Base-by-base conservation (phyloP, 2,888 invertebrate genomes). In the Pharmacophagus antenor region DNA sequence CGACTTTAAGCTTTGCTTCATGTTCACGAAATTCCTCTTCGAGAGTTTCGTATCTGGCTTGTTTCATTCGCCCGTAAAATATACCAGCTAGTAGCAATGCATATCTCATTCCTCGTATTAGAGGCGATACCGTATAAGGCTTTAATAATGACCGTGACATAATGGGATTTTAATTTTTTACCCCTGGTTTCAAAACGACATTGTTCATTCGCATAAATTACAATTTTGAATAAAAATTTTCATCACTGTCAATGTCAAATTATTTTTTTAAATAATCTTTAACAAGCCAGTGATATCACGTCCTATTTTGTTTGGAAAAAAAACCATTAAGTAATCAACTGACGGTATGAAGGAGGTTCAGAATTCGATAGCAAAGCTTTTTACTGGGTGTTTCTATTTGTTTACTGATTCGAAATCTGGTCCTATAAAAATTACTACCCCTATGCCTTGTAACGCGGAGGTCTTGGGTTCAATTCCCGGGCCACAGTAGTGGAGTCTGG, bases 41-140 rank as follows among this genome's bases (percentile, higher is more conserved):
- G 70, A 72, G 61, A 0, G 58, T 27, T n/a, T 73, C 70, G 65
- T 90, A 89, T 0, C 73, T 23, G 0, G 27, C 66, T 65, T 84
- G 82, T 65, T 89, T 90, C 0, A 68, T 65, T 27, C 67, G 62
- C 4, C 78, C 90, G 63, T 88, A 88, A 8, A 88, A 12, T 22
- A 90, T 77, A 6, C 91, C 90, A 42, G 83, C 79, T 31, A 87
- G 46, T 1, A 91, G 68, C 1, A 87, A 64, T 25, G 68, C 77
- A 67, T 74, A 88, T 65, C 91, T 75, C 7, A 71, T 56, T 6
- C 82, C 85, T 61, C 90, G 76, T 62, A 91, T 85, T 23, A 89
- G 61, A 20, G 90, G 88, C 0, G 91, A 90, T 1, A 91, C 90
- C 5, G 75, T 69, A 51, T 80, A 70, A 0, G 90, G 87, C 27